Percentiles rank a stretch among this genome's conserved stretches.
phyloP scores from a whole-genome alignment of 92 coral and sea anemone species.

The Heliopora coerulea region DNA sequence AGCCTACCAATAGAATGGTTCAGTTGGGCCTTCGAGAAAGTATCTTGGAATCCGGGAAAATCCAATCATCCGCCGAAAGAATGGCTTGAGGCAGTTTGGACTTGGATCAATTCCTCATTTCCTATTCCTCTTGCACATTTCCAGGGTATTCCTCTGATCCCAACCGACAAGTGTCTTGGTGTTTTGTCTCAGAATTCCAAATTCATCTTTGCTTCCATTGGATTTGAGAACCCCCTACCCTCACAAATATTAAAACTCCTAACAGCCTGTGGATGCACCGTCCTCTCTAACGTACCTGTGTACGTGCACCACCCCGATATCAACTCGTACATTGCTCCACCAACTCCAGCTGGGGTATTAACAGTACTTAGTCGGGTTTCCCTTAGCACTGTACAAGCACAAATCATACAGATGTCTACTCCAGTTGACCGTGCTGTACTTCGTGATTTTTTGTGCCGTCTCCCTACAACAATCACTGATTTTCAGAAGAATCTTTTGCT shows the following conservation, averaged over 20 bases:
- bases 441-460: slow-evolving; percentile 42
- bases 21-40: slow-evolving; percentile 3
- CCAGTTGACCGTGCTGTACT: slow-evolving; percentile 8
- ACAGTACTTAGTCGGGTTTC: slow-evolving; percentile 39
- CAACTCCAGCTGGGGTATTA: slow-evolving; percentile 66
- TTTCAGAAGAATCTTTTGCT: slow-evolving; percentile 43
- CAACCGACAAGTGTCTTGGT: slow-evolving; percentile 53
- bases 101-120: slow-evolving; percentile 52
- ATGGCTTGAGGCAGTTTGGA: slow-evolving; percentile 69
- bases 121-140: slow-evolving; percentile 52
- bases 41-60: slow-evolving; percentile 57
- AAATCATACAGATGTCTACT: not conserved
- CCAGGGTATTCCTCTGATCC: slow-evolving; percentile 66
- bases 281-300: slow-evolving; percentile 43
- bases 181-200: slow-evolving; percentile 45
- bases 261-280: slow-evolving; percentile 51
- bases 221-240: slow-evolving; percentile 41
- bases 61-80: slow-evolving; percentile 59
- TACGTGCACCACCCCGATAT: slow-evolving; percentile 57
- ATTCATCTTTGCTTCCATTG: not conserved
- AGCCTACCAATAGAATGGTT: slow-evolving; percentile 60
- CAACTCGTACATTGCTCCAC: slow-evolving; percentile 55
- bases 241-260: slow-evolving; percentile 37
- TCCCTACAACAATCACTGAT: not conserved
- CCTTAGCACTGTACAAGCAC: not conserved